Evolutionary conservation across 1,140 invertebrate genomes (phyloP).

Genomic region (Elysia chlorotica): DNA sequence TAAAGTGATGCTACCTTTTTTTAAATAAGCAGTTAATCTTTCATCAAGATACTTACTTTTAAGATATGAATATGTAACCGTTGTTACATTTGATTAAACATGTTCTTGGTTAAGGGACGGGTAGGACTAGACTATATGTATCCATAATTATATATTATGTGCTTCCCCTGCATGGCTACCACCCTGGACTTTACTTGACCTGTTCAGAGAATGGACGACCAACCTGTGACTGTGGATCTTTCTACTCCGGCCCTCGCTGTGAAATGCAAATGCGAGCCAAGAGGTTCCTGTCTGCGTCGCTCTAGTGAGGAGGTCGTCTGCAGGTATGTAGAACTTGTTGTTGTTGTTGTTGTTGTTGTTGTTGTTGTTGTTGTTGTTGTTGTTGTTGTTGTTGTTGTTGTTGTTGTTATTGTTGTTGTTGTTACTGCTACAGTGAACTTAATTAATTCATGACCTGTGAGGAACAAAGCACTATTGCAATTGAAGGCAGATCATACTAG

Average conservation of each 20-base stretch:
- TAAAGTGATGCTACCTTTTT: too few relatives aligned
- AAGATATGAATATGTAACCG: too few relatives aligned
- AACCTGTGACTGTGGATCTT: slow-evolving; percentile 30
- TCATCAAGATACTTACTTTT: neutral
- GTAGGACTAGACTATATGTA: neutral
- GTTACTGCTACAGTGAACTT: neutral
- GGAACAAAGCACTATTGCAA: neutral
- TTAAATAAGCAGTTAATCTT: too few relatives aligned
- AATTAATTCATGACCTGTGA: neutral
- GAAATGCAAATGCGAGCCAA: slow-evolving; percentile 31
- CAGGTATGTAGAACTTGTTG: neutral
- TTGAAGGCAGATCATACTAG: neutral
- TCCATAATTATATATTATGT: neutral
- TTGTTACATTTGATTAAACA: too few relatives aligned
- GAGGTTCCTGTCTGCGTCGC: neutral
- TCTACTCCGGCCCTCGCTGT: slow-evolving; percentile 30
- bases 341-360: neutral
- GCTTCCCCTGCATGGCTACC: neutral
- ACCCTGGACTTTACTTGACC: neutral
- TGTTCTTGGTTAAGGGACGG: neutral
- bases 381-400: neutral
- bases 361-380: neutral
- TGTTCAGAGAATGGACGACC: slow-evolving; percentile 19
- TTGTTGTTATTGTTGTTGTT: neutral
- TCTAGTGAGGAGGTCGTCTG: neutral